Conservation (phyloP, 2,888 invertebrate genomes). For the Tenthredo notha region DNA sequence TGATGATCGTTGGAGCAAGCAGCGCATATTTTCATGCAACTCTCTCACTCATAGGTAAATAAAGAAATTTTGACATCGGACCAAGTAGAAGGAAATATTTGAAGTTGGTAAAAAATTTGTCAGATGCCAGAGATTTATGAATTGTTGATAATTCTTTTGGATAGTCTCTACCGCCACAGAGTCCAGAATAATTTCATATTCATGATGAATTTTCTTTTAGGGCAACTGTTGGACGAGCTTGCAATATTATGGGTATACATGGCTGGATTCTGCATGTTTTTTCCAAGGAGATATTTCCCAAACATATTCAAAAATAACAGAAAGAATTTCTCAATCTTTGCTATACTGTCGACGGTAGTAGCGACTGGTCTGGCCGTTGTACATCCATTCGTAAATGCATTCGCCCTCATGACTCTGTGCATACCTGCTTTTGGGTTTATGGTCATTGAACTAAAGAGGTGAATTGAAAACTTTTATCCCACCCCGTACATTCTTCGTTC, state of each 20-base stretch:
- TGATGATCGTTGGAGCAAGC: slow-evolving; percentile 89
- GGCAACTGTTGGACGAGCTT: slow-evolving; percentile 90
- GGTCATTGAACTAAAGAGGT: slow-evolving; percentile 85
- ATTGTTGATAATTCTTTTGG: background rate
- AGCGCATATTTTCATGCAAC: slow-evolving; percentile 94
- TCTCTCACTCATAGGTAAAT: slow-evolving; percentile 85
- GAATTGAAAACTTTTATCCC: slow-evolving; percentile 63
- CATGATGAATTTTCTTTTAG: slow-evolving; percentile 73
- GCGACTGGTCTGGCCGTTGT: slow-evolving; percentile 86
- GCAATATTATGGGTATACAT: slow-evolving; percentile 91
- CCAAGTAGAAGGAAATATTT: background rate
- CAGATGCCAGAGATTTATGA: background rate
- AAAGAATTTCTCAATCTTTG: slow-evolving; percentile 82
- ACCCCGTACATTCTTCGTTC: background rate
- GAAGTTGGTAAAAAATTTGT: slow-evolving; percentile 3
- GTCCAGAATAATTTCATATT: slow-evolving; percentile 5
- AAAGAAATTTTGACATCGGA: background rate
- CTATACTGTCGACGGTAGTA: slow-evolving; percentile 81
- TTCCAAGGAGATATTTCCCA: slow-evolving; percentile 86
- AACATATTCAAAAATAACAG: slow-evolving; percentile 84
- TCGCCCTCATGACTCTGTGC: slow-evolving; percentile 88
- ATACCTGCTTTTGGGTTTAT: slow-evolving; percentile 86
- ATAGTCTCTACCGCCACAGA: background rate
- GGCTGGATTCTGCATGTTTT: slow-evolving; percentile 88
- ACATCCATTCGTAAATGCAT: slow-evolving; percentile 90